Evolutionary conservation across 2,888 invertebrate species (phyloP).

Genomic region (Dasypolia templi): DNA sequence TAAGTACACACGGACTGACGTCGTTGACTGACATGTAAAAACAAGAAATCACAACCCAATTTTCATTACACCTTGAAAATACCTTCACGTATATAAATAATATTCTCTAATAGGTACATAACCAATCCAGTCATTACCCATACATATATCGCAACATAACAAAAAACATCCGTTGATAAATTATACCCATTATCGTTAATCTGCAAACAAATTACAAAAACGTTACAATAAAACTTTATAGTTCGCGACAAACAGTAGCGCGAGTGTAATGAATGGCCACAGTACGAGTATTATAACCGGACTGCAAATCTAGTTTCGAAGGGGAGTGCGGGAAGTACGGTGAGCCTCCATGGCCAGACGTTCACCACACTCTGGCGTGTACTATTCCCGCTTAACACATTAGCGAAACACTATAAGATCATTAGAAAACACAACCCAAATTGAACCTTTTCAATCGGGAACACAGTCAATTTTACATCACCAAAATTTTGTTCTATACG

Average conservation of each 20-base stretch:
- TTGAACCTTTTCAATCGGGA: slow-evolving; percentile 28
- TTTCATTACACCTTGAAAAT: too few species aligned
- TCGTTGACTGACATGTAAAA: slow-evolving; percentile 16
- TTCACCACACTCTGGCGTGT: slow-evolving; percentile 89
- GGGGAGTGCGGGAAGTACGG: slow-evolving; percentile 90
- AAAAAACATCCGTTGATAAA: slow-evolving; percentile 67
- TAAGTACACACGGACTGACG: background rate
- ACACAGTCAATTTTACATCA: slow-evolving; percentile 60
- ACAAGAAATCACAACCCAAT: slow-evolving; percentile 14
- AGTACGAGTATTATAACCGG: slow-evolving; percentile 89
- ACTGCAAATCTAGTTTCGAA: slow-evolving; percentile 89
- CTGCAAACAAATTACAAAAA: slow-evolving; percentile 76
- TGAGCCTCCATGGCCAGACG: slow-evolving; percentile 90
- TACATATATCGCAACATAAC: slow-evolving; percentile 37
- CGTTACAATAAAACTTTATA: slow-evolving; percentile 78
- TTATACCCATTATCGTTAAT: slow-evolving; percentile 73
- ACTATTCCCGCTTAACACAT: slow-evolving; percentile 75
- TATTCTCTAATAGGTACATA: slow-evolving; percentile 26
- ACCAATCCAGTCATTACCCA: slow-evolving; percentile 33
- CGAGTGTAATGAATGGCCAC: slow-evolving; percentile 86
- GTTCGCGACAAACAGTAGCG: slow-evolving; percentile 86
- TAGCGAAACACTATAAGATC: slow-evolving; percentile 70
- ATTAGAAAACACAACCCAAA: slow-evolving; percentile 57
- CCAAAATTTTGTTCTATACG: slow-evolving; percentile 22
- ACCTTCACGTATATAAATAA: slow-evolving; percentile 15